These are phyloP conservation scores for Neogobius melanostomus DNA, from an alignment of 2,113 vertebrate species.

Conservation along the genomic window DNA sequence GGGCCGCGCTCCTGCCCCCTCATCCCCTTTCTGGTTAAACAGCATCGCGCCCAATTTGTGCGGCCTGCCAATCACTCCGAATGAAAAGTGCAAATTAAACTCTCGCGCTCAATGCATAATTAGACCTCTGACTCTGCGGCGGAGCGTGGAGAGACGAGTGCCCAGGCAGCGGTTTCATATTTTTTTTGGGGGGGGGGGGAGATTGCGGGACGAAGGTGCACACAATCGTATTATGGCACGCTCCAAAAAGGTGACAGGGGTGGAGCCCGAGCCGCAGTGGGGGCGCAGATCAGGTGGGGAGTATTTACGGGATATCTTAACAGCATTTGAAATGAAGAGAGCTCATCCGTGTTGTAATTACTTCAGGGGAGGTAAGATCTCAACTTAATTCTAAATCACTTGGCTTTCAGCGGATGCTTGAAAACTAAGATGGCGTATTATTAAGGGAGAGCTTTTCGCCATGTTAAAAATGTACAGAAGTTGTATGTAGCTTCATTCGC, in stretches of 20 bases:
- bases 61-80: slow-evolving; percentile 68
- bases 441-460: no score
- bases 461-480: no score
- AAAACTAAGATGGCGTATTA: no score
- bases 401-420: not conserved
- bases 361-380: not conserved
- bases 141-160: slow-evolving; percentile 54
- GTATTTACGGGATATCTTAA: slow-evolving; percentile 32
- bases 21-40: slow-evolving; percentile 48
- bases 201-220: slow-evolving; percentile 13
- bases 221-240: slow-evolving; percentile 5
- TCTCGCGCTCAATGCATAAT: slow-evolving; percentile 71
- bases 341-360: not conserved
- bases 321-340: not conserved
- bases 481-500: no score
- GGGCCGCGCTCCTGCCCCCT: slow-evolving; percentile 6
- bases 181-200: not conserved
- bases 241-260: slow-evolving; percentile 14
- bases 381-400: not conserved
- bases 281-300: slow-evolving; percentile 14
- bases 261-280: slow-evolving; percentile 23
- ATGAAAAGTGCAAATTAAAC: slow-evolving; percentile 75
- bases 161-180: slow-evolving; percentile 10
- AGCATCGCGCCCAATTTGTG: slow-evolving; percentile 61
- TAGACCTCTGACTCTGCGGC: slow-evolving; percentile 69